Percentiles rank a stretch among this genome's conserved stretches.
These are phyloP conservation scores for Dioctria linearis DNA, from an alignment of 2,888 invertebrate genomes.

Conservation along the genomic window DNA sequence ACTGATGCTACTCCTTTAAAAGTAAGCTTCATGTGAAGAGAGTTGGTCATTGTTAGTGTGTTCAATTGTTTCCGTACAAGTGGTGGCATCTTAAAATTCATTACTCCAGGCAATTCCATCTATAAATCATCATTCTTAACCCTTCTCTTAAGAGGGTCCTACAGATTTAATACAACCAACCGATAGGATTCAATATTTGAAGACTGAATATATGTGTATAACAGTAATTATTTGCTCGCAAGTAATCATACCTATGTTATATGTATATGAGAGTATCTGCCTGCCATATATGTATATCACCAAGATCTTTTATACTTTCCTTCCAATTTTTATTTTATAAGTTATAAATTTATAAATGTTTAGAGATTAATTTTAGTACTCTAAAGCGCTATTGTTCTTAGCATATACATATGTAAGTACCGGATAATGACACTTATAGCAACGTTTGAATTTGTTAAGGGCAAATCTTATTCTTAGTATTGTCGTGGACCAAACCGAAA, in stretches of 20 bases:
- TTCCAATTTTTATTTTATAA: too few relatives aligned
- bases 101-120: constrained; percentile 30
- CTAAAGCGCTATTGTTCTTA: too few relatives aligned
- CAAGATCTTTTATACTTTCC: too few relatives aligned
- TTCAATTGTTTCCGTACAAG: constrained; percentile 50
- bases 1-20: background rate
- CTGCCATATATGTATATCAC: too few relatives aligned
- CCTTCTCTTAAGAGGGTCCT: constrained; percentile 28
- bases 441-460: too few relatives aligned
- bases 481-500: too few relatives aligned
- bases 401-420: too few relatives aligned
- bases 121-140: constrained; percentile 49
- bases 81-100: constrained; percentile 52
- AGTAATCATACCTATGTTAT: background rate
- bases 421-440: too few relatives aligned
- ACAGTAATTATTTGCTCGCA: constrained; percentile 3
- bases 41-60: constrained; percentile 45
- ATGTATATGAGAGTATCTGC: too few relatives aligned
- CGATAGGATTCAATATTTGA: background rate
- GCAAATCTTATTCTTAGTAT: too few relatives aligned
- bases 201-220: background rate
- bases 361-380: too few relatives aligned
- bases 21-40: constrained; percentile 30
- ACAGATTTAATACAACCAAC: constrained; percentile 20
- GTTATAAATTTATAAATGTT: too few relatives aligned